Base-by-base conservation (phyloP, 2,113 vertebrate genomes). In the Aviceda subcristata region DNA sequence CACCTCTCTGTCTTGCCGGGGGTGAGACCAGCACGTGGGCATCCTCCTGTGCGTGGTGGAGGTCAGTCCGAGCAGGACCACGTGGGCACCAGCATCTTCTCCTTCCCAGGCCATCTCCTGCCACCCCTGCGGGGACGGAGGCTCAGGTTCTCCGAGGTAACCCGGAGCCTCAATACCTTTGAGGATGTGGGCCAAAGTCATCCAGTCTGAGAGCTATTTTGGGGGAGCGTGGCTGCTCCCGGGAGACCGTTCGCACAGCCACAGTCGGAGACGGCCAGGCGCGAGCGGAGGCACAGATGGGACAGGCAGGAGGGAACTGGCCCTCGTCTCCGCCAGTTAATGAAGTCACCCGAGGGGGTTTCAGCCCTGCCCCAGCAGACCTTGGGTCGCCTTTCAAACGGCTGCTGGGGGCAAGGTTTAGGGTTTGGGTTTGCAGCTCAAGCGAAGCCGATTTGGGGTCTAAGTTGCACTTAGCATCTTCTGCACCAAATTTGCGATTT, bases 111-210 rank as follows among this genome's bases (percentile, higher is more conserved):
- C 53, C 43, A 7, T 20, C 57, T 73, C 23, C 88, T 29, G 62
- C 15, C 62, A 22, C 12, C 22, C 5, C 9, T 1, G n/a, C 0
- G 6, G 79, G 26, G 10, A 18, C 0, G 8, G n/a, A 19, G 80
- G 64, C 1, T 81, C n/a, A 4, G 83, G 89, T 64, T 74, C 76
- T 12, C 77, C 9, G 30, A 94, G 87, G 84, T 92, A 94, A 96
- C 91, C 86, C 1, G 1, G 79, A 83, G 94, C 86, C 76, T 95
- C 91, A 8, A 12, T 20, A 96, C 93, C 95, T 94, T 96, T 94
- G 87, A 96, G 96, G 94, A 96, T 95, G 94, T 97, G 96, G 95
- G 96, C 93, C 95, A 97, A 97, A 96, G 96, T 97, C 96, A 95
- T 48, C 14, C 72, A 71, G 91, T n/a, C 89, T 84, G 94, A 16